Evolutionary conservation across 2,888 invertebrate genomes (phyloP), one percentile per base, ranked within the genome.

Genomic region (Peribatodes rhomboidaria): DNA sequence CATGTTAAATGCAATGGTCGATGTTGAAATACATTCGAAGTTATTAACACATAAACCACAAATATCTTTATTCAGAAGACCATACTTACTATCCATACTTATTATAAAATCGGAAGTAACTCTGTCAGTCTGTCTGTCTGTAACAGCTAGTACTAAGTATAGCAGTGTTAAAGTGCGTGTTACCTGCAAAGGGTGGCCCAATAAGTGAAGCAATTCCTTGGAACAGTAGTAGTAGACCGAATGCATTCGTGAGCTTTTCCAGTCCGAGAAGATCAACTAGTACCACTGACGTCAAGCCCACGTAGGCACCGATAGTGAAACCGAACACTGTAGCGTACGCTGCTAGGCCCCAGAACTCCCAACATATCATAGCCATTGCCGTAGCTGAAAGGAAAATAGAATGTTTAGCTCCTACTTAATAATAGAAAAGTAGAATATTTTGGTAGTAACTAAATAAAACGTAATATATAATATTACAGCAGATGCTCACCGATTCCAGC

Each of bases 281-380:
- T 71, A 99, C 98, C 58, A 99, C 98, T 20, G 98, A 98, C 2
- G 99, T 99, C 56, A 99, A 94, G n/a, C 98, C 98, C 52, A 99
- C 98, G 86, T 99, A 99, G 64, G 98, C 98, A 72, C 99, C 98
- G 78, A 98, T 97, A 16, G 98, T 97, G 80, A 98, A 97, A 57
- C 99, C 99, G 84, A 97, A 99, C 10, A 96, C 94, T 37, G 95
- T 94, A 22, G 97, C 95, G 87, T 98, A 99, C 59, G 96, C 77
- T 18, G 96, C 95, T 77, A 99, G 94, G 9, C 96, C 94, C 79
- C 94, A 89, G 86, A 97, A 98, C 76, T 95, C 95, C 74, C 87
- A 87, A 87, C 97, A 97, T 71, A 96, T 94, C 82, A 97, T 96
- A 83, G 97, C 96, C 78, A 98, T 85, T 39, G 95, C 95, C 22